Conservation (phyloP, 2,113 vertebrate genomes). For the Notarius quadriscutis region DNA sequence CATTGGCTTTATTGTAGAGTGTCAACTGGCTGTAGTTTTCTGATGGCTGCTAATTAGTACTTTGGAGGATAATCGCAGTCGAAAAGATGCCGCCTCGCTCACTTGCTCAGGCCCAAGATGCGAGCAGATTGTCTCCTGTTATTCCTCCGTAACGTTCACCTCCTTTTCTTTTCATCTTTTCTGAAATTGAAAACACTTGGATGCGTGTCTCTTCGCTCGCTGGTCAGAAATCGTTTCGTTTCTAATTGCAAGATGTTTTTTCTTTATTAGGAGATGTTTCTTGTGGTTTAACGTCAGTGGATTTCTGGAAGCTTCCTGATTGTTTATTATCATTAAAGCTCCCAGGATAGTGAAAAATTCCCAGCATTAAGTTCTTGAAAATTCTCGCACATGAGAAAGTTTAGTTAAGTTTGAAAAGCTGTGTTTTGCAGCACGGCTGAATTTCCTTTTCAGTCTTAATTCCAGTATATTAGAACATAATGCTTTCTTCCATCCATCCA, state of each 20-base stretch:
- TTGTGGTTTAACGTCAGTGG: not conserved
- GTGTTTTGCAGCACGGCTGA: not conserved
- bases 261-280: not conserved
- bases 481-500: not conserved
- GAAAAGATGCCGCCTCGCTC: slow-evolving; percentile 71
- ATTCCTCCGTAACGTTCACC: slow-evolving; percentile 63
- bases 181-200: not conserved
- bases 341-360: not conserved
- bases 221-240: not conserved
- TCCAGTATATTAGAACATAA: not conserved
- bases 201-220: not conserved
- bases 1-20: slow-evolving; percentile 99
- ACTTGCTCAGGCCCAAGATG: slow-evolving; percentile 42
- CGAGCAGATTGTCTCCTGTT: slow-evolving; percentile 56
- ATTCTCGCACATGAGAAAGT: not conserved
- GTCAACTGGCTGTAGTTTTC: slow-evolving; percentile 96
- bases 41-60: slow-evolving; percentile 97
- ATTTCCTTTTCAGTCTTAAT: not conserved
- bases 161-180: not conserved
- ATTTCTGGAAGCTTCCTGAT: not conserved
- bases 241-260: not conserved
- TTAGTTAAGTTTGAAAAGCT: not conserved
- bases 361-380: not conserved
- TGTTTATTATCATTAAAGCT: not conserved
- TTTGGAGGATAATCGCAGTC: slow-evolving; percentile 96